Base-by-base conservation (phyloP, 2,113 vertebrate species). In the Circaetus cinerascens region DNA sequence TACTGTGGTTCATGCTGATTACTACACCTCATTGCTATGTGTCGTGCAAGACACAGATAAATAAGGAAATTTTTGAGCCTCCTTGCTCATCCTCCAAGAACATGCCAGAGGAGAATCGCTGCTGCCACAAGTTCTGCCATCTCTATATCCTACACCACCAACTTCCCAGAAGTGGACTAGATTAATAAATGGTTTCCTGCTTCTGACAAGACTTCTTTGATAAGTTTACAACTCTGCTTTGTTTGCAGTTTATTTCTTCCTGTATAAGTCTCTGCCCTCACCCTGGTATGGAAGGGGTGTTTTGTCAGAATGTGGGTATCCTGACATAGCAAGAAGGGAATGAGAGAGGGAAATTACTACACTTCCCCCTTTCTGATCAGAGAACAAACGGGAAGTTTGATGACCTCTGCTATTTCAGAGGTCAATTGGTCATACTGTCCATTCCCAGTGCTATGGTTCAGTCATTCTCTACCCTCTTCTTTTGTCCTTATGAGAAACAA, bases 201-300 rank as follows among this genome's bases (percentile, higher is more conserved):
- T 86, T 68, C 43, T 75, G 69, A 73, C 76, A 82, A 10, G 27
- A 4, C 30, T 38, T 57, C 53, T 83, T 46, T 9, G 53, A 60
- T 45, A 72, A 84, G 79, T 88, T 93, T 95, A 96, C 83, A 64
- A 41, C 80, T 84, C 0, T 13, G 45, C 77, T 97, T 97, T 95
- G 73, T 93, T 76, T 89, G 86, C 62, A 53, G 60, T 30, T 91
- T 82, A 91, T 95, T 95, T 95, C 83, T 93, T 91, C 95, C 93
- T 72, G 69, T 62, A 38, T 60, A 38, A 93, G 66, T 15, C 62
- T 80, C 63, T 95, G 76, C 17, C 83, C 57, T 62, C 76, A 53
- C n/a, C 76, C 89, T 50, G n/a, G 34, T 21, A 6, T 57, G 80
- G 62, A 74, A 5, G 62, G 9, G 22, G 16, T 27, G 62, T 32